Base-by-base conservation (phyloP, 2,888 invertebrate genomes). In the Piscicola geometra region DNA sequence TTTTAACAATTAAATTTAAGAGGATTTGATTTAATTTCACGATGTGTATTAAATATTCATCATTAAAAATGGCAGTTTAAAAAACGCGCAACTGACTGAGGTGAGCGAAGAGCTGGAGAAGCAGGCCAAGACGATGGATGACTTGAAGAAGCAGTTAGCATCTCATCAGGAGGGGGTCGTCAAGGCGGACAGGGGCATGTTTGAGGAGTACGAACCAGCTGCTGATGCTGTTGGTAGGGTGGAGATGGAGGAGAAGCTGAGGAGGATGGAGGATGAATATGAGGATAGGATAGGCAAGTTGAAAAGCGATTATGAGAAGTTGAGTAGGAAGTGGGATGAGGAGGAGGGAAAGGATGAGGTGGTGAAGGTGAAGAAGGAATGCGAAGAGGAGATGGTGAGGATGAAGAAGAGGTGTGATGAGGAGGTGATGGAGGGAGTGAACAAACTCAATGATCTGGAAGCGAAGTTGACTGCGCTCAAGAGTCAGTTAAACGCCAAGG, bases 391-490 rank as follows among this genome's bases (percentile, higher is more conserved):
- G 64, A 30, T 56, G 15, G 18, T 36, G 33, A 18, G 64, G 35
- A 60, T 64, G 56, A 64, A 33, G 5, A 35, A 73, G 52, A 32
- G 25, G 2, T 50, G 30, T 47, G 71, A 71, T 25, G 50, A 71
- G 52, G 50, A 71, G 52, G 41, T 71, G 50, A 52, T 50, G 21
- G 52, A 71, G n/a, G 25, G 30, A 28, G 71, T 25, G 12, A 41
- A 71, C 32, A 73, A 64, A n/a, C 18, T 73, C 33, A 64, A 33
- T n/a, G 56, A 73, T 1, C n/a, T 60, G 52, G 41, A 73, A 64
- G 35, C n/a, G 21, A 60, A 64, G 64, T 21, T 73, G 1, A 64
- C 64, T 35, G 64, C 15, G 32, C 33, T 35, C n/a, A 32, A 56
- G 36, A 64, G 30, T 21, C 32, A 73, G 3, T 25, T 73, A 15